Percentiles rank a stretch among this genome's conserved stretches.
Evolutionary conservation across 2,888 invertebrate genomes (phyloP).

Genomic region (Hemithea aestivaria): DNA sequence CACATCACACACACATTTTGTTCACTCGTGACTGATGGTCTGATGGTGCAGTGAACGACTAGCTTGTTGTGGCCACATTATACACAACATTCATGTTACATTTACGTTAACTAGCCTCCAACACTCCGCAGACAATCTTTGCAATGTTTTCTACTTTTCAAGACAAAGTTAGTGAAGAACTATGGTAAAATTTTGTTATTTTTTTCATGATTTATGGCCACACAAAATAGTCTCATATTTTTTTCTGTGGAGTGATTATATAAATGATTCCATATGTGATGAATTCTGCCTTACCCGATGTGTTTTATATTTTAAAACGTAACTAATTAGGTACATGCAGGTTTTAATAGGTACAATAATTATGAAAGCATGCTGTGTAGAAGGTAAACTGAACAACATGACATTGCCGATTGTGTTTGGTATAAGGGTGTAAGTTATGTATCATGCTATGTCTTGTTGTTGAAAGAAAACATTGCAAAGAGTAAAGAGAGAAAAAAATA

Average conservation of each 20-base stretch:
- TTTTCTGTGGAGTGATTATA: conserved; percentile 41
- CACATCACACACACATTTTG: conserved; percentile 82
- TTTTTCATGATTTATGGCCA: conserved; percentile 54
- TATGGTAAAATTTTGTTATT: conserved; percentile 21
- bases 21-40: conserved; percentile 76
- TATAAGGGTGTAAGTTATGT: conserved; percentile 28
- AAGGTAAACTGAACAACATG: conserved; percentile 44
- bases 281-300: conserved; percentile 42
- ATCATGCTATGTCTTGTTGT: conserved; percentile 47
- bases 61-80: conserved; percentile 66
- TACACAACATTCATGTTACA: conserved; percentile 14
- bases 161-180: conserved; percentile 13
- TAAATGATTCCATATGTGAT: conserved; percentile 39
- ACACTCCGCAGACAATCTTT: conserved; percentile 43
- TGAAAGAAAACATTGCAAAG: conserved; percentile 77
- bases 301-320: conserved; percentile 29
- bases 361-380: conserved; percentile 54
- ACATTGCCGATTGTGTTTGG: conserved; percentile 33
- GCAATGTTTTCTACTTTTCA: conserved; percentile 65
- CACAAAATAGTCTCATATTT: conserved; percentile 66
- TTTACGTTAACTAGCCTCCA: conserved; percentile 7
- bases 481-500: conserved; percentile 44
- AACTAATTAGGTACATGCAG: conserved; percentile 48
- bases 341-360: conserved; percentile 32
- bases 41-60: conserved; percentile 74